These are phyloP conservation scores for Atta cephalotes DNA, from an alignment of 1,140 invertebrate species.

Conservation along the genomic window DNA sequence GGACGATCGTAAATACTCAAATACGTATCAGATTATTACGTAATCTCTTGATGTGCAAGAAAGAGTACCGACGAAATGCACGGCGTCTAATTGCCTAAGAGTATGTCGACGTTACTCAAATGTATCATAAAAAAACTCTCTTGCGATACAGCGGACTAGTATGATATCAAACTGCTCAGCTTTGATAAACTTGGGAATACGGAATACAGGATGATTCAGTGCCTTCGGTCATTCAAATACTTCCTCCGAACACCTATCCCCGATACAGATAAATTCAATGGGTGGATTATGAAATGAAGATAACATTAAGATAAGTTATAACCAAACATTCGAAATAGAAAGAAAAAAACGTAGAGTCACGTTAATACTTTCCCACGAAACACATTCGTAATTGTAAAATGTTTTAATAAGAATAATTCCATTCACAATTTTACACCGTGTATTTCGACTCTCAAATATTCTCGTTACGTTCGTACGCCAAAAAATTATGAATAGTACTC, in stretches of 20 bases:
- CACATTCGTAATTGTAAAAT: not conserved
- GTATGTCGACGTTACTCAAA: constrained; percentile 2
- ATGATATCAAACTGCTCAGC: not conserved
- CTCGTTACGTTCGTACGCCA: not conserved
- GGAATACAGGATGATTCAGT: constrained; percentile 35
- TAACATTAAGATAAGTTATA: not conserved
- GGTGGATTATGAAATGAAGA: not conserved
- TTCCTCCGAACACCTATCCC: not conserved
- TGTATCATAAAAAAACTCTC: constrained; percentile 22
- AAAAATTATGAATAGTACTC: constrained; percentile 37
- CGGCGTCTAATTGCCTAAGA: not conserved
- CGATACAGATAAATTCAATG: constrained; percentile 1
- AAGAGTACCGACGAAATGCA: constrained; percentile 3
- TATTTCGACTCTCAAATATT: not conserved
- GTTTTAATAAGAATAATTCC: not conserved
- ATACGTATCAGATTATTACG: not conserved
- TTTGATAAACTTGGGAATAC: constrained; percentile 17
- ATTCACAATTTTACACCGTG: not conserved
- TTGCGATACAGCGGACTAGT: not conserved
- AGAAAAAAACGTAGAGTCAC: not conserved
- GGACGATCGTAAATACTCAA: not conserved
- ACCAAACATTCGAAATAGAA: not conserved
- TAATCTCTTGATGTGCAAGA: constrained; percentile 3
- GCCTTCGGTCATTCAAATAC: not conserved
- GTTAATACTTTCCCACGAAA: not conserved